Evolutionary conservation across 2,888 invertebrate species (phyloP).

Genomic region (Strigamia crassipes): DNA sequence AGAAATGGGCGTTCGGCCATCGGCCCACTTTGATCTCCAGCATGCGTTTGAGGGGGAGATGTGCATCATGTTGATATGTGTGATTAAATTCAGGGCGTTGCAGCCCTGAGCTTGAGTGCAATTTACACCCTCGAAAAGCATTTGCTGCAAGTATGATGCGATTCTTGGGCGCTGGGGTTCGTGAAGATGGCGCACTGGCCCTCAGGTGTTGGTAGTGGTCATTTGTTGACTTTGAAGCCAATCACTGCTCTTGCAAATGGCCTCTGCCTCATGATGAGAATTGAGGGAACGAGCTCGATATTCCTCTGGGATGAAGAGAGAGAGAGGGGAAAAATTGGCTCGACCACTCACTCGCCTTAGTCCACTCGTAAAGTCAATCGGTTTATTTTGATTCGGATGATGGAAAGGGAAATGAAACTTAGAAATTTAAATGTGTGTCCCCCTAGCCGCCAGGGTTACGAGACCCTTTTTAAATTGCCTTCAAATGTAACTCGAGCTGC

Average conservation of each 20-base stretch:
- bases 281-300: conserved; percentile 10
- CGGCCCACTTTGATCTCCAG: conserved; percentile 3
- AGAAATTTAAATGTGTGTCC: not conserved
- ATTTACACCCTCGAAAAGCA: conserved; percentile 10
- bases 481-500: not conserved
- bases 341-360: not conserved
- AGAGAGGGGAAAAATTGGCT: conserved; percentile 4
- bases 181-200: conserved; percentile 4
- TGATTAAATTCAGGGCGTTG: conserved; percentile 10
- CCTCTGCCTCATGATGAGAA: conserved; percentile 10
- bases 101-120: conserved; percentile 4
- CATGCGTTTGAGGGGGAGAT: not conserved
- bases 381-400: conserved; percentile 4
- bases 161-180: not conserved
- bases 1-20: not conserved
- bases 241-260: conserved; percentile 4
- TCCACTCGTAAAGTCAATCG: not conserved
- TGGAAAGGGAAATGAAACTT: conserved; percentile 7
- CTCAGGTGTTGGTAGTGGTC: conserved; percentile 10
- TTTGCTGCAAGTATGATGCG: conserved; percentile 3
- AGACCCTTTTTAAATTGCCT: not conserved
- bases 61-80: conserved; percentile 10
- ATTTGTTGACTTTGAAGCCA: conserved; percentile 10
- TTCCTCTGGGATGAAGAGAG: conserved; percentile 10
- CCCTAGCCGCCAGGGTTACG: conserved; percentile 2